Conservation (phyloP, 2,113 vertebrate species). For the Cyprinodon tularosa region DNA sequence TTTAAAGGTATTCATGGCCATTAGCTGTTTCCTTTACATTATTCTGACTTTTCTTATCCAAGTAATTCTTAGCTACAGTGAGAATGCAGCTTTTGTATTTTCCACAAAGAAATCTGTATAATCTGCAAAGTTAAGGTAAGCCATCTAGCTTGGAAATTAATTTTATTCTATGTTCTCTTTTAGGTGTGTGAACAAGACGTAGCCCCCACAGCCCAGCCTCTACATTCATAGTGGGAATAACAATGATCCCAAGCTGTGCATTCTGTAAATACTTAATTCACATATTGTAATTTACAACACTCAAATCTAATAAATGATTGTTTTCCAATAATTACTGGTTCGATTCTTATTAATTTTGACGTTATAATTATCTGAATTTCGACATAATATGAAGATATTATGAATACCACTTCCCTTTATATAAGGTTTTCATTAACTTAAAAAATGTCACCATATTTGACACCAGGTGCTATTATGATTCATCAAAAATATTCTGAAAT, state of each 20-base stretch:
- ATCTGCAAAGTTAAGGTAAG: background rate
- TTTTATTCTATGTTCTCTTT: conserved; percentile 15
- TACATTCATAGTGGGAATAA: background rate
- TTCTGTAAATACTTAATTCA: conserved; percentile 2
- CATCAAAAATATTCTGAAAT: too few species aligned
- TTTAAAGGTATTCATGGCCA: background rate
- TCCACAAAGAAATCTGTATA: background rate
- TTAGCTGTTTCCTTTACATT: background rate
- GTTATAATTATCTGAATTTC: background rate
- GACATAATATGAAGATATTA: too few species aligned
- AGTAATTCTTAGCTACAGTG: too few species aligned
- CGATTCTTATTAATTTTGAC: background rate
- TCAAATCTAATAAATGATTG: conserved; percentile 15
- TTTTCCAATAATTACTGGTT: background rate
- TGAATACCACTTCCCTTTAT: too few species aligned
- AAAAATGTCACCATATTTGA: too few species aligned
- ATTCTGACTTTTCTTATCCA: too few species aligned
- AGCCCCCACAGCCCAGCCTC: background rate
- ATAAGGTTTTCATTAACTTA: too few species aligned
- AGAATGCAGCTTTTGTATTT: background rate
- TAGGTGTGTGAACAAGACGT: conserved; percentile 63
- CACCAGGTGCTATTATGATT: too few species aligned
- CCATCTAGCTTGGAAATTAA: background rate
- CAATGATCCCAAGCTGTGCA: background rate
- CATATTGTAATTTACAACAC: background rate